Evolutionary conservation across 2,797 vertebrate genomes (phyloP).

Genomic region (Mustela erminea): DNA sequence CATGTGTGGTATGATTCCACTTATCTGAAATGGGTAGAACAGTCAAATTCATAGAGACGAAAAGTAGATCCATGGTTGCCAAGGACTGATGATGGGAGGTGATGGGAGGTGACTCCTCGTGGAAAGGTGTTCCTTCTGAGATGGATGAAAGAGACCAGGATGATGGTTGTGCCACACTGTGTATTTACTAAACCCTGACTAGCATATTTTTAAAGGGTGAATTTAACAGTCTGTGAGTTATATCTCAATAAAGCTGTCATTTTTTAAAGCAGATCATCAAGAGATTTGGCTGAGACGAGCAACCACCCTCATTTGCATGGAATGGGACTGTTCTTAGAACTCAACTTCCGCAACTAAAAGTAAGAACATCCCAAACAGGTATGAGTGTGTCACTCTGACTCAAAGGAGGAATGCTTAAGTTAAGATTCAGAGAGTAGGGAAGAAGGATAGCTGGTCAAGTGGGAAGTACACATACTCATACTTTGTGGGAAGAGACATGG

Average conservation of each 20-base stretch:
- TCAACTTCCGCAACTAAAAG: background rate
- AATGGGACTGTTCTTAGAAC: background rate
- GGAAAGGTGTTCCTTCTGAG: background rate
- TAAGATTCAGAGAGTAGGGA: background rate
- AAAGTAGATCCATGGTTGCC: background rate
- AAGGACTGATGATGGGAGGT: background rate
- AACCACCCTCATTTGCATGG: background rate
- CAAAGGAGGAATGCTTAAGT: background rate
- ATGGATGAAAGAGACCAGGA: background rate
- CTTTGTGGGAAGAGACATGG: background rate
- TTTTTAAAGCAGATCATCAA: background rate
- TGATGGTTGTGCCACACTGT: background rate
- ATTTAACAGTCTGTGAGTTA: background rate
- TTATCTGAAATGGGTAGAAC: background rate
- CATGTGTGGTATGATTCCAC: background rate
- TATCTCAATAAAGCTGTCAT: background rate
- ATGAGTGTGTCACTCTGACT: background rate
- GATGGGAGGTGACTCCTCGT: background rate
- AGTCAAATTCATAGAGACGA: background rate
- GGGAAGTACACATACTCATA: accelerated
- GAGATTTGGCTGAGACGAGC: background rate
- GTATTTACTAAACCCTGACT: background rate
- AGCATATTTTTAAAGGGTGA: background rate
- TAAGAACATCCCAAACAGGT: background rate
- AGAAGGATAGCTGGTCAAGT: background rate